Base-by-base conservation (phyloP, 2,888 invertebrate genomes). In the Cremastinae sp. region DNA sequence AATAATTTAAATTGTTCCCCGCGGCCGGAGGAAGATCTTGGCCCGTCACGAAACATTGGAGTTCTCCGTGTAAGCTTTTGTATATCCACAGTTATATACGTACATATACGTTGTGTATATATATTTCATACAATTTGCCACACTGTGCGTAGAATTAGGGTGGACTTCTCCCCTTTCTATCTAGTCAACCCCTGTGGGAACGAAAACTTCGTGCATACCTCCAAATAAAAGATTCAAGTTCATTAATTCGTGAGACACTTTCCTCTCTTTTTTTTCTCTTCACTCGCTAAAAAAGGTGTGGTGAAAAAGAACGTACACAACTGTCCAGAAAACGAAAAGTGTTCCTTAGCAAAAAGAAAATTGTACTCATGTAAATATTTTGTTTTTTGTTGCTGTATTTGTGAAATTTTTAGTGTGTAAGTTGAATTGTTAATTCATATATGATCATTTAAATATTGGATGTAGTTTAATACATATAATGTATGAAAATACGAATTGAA, bases 1-100 rank as follows among this genome's bases (percentile, higher is more conserved):
- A 43, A 74, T 74, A 61, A 74, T 74, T 68, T 61, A 68, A 74
- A 61, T 68, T 53, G 55, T 49, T 53, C 74, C 58, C 55, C 22
- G 28, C 8, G 43, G 45, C 37, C 20, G 65, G 51, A 43, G 39
- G 35, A 58, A 64, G 69, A 64, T 49, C 37, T 51, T 45, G 8
- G 64, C 9, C 22, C 20, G 14, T 43, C 43, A 20, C 47, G 10
- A 45, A 68, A 55, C 61, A 28, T 61, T 68, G 18, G 45, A 49
- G 7, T 22, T 55, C 35, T 41, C 12, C n/a, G 56, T 22, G 43
- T n/a, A 37, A 10, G 37, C 16, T 7, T 16, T 18, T 39, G 9
- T n/a, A 14, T 28, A 28, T 2, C 28, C 5, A 28, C 28, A 18
- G 41, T 58, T 20, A 12, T 58, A 18, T 20, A 14, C 20, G n/a